Conservation (phyloP, 2,888 invertebrate genomes). For the Camponotus fellah region DNA sequence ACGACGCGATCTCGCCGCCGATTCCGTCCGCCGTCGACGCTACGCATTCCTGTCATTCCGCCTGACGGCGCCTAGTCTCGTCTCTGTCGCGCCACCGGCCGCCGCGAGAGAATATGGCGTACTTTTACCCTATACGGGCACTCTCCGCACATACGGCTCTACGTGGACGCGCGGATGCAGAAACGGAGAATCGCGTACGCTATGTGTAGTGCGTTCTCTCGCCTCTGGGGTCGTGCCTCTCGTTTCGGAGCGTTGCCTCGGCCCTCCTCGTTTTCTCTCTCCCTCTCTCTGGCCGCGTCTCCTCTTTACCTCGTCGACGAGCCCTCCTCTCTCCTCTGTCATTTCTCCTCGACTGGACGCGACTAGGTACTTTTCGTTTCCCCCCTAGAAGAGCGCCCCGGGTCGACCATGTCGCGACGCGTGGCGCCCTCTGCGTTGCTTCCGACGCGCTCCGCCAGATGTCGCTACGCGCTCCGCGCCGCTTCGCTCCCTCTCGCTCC, state of each 20-base stretch:
- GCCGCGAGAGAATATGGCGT: conserved; percentile 74
- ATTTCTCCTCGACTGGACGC: background rate
- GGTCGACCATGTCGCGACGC: background rate
- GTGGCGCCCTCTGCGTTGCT: background rate
- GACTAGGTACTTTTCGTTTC: conserved; percentile 58
- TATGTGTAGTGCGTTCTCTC: conserved; percentile 41
- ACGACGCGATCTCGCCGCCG: conserved; percentile 70
- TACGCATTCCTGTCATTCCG: conserved; percentile 80
- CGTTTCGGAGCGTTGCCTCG: conserved; percentile 30
- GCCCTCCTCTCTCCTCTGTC: no score
- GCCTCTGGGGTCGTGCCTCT: conserved; percentile 64
- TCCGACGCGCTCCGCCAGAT: background rate
- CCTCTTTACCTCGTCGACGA: background rate
- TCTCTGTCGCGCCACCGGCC: conserved; percentile 57
- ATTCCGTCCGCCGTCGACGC: conserved; percentile 65
- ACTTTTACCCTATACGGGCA: conserved; percentile 46
- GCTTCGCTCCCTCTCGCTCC: background rate
- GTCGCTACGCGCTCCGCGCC: conserved; percentile 39
- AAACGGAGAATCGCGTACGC: conserved; percentile 14
- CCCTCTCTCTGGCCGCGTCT: background rate
- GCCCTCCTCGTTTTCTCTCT: background rate
- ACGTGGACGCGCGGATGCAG: conserved; percentile 41
- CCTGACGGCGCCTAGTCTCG: conserved; percentile 17
- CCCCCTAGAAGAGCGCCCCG: conserved; percentile 31
- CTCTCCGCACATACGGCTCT: conserved; percentile 58